These are phyloP conservation scores for Acrossocheilus fasciatus DNA, from an alignment of 2,797 vertebrate genomes.

Conservation along the genomic window DNA sequence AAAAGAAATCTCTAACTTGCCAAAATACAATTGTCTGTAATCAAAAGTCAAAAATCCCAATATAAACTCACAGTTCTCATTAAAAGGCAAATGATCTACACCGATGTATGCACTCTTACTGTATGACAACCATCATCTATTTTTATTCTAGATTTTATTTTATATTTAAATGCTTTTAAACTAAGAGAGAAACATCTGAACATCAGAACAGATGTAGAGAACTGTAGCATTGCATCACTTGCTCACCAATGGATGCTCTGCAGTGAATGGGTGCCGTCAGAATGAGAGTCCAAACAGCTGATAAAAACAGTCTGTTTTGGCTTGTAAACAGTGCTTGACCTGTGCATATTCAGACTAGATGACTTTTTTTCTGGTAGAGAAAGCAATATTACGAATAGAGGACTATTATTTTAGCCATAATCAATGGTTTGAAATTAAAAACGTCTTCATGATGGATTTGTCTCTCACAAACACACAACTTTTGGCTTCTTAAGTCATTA, in stretches of 20 bases:
- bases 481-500: neutral
- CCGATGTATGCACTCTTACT: neutral
- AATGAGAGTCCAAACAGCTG: neutral
- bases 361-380: neutral
- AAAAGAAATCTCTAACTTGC: neutral
- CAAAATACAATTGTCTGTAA: neutral
- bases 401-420: neutral
- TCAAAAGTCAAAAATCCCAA: neutral
- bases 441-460: neutral
- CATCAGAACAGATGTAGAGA: neutral
- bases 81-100: neutral
- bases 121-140: neutral
- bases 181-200: constrained; percentile 1
- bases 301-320: neutral
- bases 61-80: neutral
- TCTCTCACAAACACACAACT: neutral
- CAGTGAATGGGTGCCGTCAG: neutral
- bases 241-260: neutral
- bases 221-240: neutral
- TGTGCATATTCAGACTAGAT: neutral
- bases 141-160: neutral
- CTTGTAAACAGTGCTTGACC: neutral
- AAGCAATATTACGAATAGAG: neutral
- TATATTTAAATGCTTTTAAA: neutral
- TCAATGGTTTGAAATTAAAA: neutral